Percentiles rank a stretch among this genome's conserved stretches.
Evolutionary conservation across 2,113 vertebrate genomes (phyloP).

Genomic region (Loxodonta africana): DNA sequence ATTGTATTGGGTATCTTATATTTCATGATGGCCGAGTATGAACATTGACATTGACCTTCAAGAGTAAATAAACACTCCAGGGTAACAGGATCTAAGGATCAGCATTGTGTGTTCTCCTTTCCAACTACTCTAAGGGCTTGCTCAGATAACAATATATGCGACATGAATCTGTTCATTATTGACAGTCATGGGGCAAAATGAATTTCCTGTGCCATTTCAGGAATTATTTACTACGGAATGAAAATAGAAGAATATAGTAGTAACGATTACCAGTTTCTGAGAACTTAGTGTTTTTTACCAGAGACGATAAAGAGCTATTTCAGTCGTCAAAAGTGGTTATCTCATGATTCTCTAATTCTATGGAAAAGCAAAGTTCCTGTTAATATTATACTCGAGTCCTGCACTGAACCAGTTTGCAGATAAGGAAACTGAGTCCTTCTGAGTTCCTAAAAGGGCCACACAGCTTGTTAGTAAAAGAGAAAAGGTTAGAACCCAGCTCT

Average conservation of each 20-base stretch:
- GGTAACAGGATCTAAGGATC: neutral
- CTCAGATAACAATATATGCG: neutral
- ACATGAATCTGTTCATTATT: neutral
- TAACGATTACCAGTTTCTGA: neutral
- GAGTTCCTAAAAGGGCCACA: neutral
- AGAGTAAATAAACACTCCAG: neutral
- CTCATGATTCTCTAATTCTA: neutral
- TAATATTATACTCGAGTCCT: neutral
- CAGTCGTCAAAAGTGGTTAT: neutral
- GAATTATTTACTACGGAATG: neutral
- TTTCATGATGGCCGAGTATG: neutral
- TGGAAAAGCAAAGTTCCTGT: conserved; percentile 27
- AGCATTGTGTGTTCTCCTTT: neutral
- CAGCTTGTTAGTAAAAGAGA: neutral
- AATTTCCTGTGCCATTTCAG: neutral
- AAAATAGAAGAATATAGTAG: neutral
- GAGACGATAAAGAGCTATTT: neutral
- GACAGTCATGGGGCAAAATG: neutral
- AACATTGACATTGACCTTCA: neutral
- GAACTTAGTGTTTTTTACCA: neutral
- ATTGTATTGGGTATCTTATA: neutral
- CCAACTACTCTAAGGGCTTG: neutral
- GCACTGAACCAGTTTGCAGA: conserved; percentile 29
- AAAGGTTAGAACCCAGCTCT: neutral
- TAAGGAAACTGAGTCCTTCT: neutral